Evolutionary conservation across 2,113 vertebrate species (phyloP).

Genomic region (Carassius auratus): DNA sequence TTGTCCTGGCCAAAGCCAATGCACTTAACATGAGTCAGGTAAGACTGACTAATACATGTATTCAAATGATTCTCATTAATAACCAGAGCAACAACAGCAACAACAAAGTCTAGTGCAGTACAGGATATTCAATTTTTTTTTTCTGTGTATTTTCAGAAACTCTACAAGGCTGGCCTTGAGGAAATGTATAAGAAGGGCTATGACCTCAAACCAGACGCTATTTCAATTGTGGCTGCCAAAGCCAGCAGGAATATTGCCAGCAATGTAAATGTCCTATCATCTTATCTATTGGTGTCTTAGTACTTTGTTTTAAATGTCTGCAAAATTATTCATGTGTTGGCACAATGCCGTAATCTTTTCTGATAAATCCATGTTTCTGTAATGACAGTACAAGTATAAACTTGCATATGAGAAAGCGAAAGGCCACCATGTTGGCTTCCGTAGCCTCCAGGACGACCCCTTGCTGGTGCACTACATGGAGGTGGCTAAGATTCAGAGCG

Average conservation of each 20-base stretch:
- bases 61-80: neutral
- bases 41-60: neutral
- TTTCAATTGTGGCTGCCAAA: constrained; percentile 89
- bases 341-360: neutral
- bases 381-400: constrained; percentile 80
- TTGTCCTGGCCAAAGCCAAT: constrained; percentile 88
- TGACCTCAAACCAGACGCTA: constrained; percentile 87
- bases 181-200: constrained; percentile 89
- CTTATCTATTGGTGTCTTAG: neutral
- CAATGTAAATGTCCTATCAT: constrained; percentile 81
- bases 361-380: constrained; percentile 56
- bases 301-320: neutral
- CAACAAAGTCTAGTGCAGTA: neutral
- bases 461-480: constrained; percentile 92
- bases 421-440: constrained; percentile 88
- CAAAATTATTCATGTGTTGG: neutral
- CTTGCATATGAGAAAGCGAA: constrained; percentile 72
- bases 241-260: constrained; percentile 89
- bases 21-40: constrained; percentile 90
- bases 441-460: constrained; percentile 88
- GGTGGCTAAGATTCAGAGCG: constrained; percentile 87
- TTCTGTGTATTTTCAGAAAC: constrained; percentile 82
- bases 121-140: neutral
- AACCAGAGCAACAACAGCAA: neutral
- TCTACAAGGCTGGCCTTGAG: constrained; percentile 88